A percentile compares a stretch with the other conserved stretches of the same genome.
These are phyloP conservation scores for Terrapene triunguis DNA, from an alignment of 2,113 vertebrate genomes.

Conservation along the genomic window DNA sequence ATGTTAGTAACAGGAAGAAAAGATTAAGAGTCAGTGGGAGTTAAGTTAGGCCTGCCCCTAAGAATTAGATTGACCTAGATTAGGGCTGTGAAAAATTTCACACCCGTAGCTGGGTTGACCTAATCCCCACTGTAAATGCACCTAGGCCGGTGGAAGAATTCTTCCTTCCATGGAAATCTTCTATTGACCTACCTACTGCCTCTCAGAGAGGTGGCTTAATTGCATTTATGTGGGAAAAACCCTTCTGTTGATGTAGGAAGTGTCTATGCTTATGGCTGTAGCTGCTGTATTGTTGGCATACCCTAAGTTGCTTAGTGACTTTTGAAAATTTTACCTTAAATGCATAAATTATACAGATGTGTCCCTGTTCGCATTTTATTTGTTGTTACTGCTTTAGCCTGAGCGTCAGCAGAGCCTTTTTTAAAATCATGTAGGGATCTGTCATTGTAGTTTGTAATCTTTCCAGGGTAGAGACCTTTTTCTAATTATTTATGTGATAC, in stretches of 20 bases:
- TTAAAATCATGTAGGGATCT: neutral
- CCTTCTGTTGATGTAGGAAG: neutral
- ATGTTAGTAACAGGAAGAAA: conserved; percentile 3
- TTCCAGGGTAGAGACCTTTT: neutral
- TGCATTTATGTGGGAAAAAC: neutral
- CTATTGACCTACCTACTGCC: neutral
- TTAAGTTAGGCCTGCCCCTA: neutral
- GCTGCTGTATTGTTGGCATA: neutral
- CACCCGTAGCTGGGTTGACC: neutral
- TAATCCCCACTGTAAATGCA: neutral
- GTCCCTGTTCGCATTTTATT: neutral
- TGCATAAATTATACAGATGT: neutral
- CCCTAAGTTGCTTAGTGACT: neutral
- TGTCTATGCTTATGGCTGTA: neutral
- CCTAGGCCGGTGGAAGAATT: too few relatives aligned
- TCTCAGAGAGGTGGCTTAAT: neutral
- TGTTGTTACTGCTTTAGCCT: neutral
- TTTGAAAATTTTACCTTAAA: neutral
- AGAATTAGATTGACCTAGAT: neutral
- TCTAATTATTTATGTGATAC: conserved; percentile 7
- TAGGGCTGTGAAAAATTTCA: neutral
- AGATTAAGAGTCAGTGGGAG: neutral
- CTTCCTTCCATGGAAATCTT: neutral
- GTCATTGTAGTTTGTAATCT: neutral
- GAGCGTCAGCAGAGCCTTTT: conserved; percentile 24